A percentile compares a stretch with the other conserved stretches of the same genome.
These are phyloP conservation scores for Lepidochrysops patricia DNA, from an alignment of 2,888 invertebrate genomes.

Conservation along the genomic window DNA sequence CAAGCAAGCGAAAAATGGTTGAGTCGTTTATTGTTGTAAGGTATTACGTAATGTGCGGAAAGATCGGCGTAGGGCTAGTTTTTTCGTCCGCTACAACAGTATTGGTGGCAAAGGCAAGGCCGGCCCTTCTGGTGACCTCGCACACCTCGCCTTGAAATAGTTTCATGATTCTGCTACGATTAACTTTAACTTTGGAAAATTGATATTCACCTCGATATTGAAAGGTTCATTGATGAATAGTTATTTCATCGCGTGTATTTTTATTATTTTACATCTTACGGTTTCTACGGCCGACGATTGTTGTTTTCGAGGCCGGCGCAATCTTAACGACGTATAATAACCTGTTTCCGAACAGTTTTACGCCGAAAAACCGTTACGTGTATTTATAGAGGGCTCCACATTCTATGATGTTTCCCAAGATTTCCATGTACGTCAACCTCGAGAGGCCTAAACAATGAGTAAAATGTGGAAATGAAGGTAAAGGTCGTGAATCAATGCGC, in stretches of 20 bases:
- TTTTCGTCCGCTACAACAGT: conserved; percentile 31
- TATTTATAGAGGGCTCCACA: conserved; percentile 18
- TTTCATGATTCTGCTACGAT: conserved; percentile 56
- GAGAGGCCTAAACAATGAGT: conserved; percentile 22
- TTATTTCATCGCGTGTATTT: background rate
- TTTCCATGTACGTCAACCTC: conserved; percentile 21
- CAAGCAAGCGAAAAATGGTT: background rate
- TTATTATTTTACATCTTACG: background rate
- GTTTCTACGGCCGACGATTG: background rate
- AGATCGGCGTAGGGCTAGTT: conserved; percentile 3
- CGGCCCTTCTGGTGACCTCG: conserved; percentile 66
- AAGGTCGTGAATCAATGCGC: conserved; percentile 32
- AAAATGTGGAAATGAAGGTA: conserved; percentile 24
- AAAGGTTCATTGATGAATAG: background rate
- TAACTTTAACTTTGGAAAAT: conserved; percentile 45
- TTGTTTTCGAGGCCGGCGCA: conserved; percentile 19
- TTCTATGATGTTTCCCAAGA: background rate
- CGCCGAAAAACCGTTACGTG: conserved; percentile 14
- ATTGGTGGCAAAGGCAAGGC: conserved; percentile 58
- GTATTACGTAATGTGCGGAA: conserved; percentile 11
- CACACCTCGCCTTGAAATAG: conserved; percentile 69
- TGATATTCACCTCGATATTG: conserved; percentile 4
- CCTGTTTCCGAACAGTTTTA: conserved; percentile 53
- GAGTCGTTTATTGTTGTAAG: background rate
- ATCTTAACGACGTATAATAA: conserved; percentile 55